Evolutionary conservation across 2,888 invertebrate genomes (phyloP).

Genomic region (Neria commutata): DNA sequence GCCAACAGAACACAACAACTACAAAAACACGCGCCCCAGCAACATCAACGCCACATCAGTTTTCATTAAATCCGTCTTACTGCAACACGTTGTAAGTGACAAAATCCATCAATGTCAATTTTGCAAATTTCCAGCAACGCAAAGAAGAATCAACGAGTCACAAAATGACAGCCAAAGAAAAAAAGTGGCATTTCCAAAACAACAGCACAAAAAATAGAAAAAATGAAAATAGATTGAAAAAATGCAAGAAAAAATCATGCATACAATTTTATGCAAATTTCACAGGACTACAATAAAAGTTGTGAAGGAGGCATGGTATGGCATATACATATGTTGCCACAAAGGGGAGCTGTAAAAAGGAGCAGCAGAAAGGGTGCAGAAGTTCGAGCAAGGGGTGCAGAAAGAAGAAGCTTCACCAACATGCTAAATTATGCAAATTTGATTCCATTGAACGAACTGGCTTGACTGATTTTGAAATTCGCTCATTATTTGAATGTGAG

Average conservation of each 20-base stretch:
- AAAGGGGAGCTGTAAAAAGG: constrained; percentile 30
- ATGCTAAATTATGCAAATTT: constrained; percentile 58
- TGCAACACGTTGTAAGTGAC: constrained; percentile 53
- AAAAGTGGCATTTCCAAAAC: too few relatives aligned
- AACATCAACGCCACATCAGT: constrained; percentile 45
- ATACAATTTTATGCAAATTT: constrained; percentile 1
- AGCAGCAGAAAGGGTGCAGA: constrained; percentile 4
- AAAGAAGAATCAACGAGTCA: constrained; percentile 47
- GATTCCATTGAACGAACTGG: constrained; percentile 50
- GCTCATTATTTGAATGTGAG: neutral
- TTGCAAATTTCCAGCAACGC: constrained; percentile 54
- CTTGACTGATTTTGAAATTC: constrained; percentile 1
- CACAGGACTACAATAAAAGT: neutral
- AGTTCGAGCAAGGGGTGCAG: constrained; percentile 21
- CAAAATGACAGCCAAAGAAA: constrained; percentile 22
- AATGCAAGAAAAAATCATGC: too few relatives aligned
- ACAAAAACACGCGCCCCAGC: too few relatives aligned
- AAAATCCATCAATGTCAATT: constrained; percentile 58
- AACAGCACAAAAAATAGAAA: neutral
- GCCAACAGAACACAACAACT: too few relatives aligned
- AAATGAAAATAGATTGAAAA: too few relatives aligned
- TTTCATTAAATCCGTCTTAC: constrained; percentile 54
- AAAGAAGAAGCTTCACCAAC: constrained; percentile 54
- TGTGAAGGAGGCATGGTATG: neutral
- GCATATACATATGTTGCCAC: neutral